Evolutionary conservation across 2,888 invertebrate genomes (phyloP), one percentile per base, ranked within the genome.

Genomic region (Oligia latruncula): DNA sequence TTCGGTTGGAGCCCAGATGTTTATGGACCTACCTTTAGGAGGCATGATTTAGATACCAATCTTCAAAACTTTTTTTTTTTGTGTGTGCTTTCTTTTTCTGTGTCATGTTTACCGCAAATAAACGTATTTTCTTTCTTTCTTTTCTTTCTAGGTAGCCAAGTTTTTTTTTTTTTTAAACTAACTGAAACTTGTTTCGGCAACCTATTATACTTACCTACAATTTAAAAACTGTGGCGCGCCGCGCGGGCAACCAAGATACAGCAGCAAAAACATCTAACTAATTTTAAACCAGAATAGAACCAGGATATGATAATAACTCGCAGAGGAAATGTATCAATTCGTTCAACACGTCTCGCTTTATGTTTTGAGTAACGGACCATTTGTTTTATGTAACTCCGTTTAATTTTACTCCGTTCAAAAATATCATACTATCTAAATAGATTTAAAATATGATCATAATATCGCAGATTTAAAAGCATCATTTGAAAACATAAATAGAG

Each of bases 401-500:
- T 76, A 64, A 70, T 71, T 67, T 77, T 75, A 78, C 29, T 49
- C 13, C 17, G 23, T 15, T 52, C 29, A 74, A 68, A 77, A 81
- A 85, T 67, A 82, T 71, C 72, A 55, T 15, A 62, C 52, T 29
- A 29, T 29, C 29, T 29, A 29, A 29, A 66, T 58, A 23, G 58
- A 65, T 75, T 75, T 73, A 66, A 78, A 82, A 74, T 71, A 77
- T 5, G n/a, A 62, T 60, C 4, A n/a, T 71, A 55, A 55, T 71
- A 23, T 58, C 55, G 55, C 60, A 40, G 23, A 71, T 77, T 82
- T 82, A 62, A 71, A 71, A 79, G 67, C 82, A 67, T 71, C 71
- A 62, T 74, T 77, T 74, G 58, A 64, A 29, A 68, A 66, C 58
- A 78, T 58, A 83, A 85, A 85, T 85, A 83, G 75, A 78, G 20